Conservation (phyloP, 2,113 vertebrate species). For the Haemorhous mexicanus region DNA sequence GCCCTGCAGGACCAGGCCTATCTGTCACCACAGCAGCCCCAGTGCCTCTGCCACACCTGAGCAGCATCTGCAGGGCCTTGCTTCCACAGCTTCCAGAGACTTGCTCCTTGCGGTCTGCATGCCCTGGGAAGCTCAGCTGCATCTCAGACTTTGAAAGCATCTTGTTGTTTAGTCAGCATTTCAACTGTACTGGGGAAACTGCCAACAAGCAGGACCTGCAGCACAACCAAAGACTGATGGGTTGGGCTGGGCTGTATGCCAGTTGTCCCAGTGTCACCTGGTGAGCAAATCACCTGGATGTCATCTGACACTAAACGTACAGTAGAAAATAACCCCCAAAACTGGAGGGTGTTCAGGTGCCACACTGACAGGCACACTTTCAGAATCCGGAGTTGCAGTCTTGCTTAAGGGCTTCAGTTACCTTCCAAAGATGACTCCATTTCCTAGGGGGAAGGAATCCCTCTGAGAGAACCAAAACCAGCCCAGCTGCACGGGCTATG, state of each 20-base stretch:
- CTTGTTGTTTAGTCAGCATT: neutral
- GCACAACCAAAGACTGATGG: neutral
- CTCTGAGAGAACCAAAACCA: neutral
- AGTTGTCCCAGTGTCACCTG: neutral
- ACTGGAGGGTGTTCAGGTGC: neutral
- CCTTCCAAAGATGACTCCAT: neutral
- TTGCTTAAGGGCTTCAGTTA: neutral
- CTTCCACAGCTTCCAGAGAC: neutral
- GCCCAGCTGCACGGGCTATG: fast-evolving
- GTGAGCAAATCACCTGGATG: neutral
- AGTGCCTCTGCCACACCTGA: fast-evolving
- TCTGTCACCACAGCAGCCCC: neutral
- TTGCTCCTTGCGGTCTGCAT: neutral
- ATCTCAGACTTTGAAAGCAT: neutral
- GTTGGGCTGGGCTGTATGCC: neutral
- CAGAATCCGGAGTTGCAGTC: neutral
- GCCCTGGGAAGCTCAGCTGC: neutral
- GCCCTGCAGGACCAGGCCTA: neutral
- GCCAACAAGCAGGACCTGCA: neutral
- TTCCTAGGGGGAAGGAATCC: neutral
- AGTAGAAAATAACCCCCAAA: neutral
- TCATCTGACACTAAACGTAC: neutral
- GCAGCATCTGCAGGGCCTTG: fast-evolving
- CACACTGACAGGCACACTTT: neutral
- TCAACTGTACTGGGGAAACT: neutral